phyloP scores from a whole-genome alignment of 2,888 invertebrate genomes.

The Syrista parreyssii region DNA sequence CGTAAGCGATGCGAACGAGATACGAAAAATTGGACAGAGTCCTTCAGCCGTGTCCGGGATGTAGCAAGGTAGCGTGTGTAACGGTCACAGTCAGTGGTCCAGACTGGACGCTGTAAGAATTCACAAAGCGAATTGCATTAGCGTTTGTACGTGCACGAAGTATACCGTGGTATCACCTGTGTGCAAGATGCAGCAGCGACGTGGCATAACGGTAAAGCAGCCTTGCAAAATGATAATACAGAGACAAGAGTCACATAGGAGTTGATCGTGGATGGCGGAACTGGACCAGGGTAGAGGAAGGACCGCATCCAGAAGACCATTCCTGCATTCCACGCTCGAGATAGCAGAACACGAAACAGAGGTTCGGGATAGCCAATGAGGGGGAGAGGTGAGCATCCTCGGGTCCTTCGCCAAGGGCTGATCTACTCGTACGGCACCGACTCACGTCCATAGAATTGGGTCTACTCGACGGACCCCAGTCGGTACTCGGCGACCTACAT shows the following conservation, averaged over 20 bases:
- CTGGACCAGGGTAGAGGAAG: constrained; percentile 12
- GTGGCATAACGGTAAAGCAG: background rate
- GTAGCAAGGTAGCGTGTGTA: background rate
- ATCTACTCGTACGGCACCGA: background rate
- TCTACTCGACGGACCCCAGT: constrained; percentile 15
- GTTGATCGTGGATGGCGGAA: constrained; percentile 18
- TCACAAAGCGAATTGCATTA: background rate
- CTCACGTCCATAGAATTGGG: background rate
- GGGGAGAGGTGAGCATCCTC: background rate
- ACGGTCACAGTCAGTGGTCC: background rate
- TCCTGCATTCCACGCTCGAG: constrained; percentile 15
- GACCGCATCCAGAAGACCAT: constrained; percentile 21
- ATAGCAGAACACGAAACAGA: background rate
- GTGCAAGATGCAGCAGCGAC: constrained; percentile 1
- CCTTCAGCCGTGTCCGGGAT: background rate
- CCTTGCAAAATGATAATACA: constrained; percentile 36
- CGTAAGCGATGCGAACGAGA: background rate
- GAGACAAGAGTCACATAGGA: constrained; percentile 27
- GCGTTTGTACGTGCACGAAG: background rate
- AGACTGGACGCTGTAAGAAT: background rate
- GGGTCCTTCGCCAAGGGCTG: background rate
- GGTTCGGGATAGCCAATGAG: background rate
- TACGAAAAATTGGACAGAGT: background rate
- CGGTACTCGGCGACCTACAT: constrained; percentile 13
- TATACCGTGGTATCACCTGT: background rate